phyloP scores from a whole-genome alignment of 23 tunicate species.

The Styela clava region DNA sequence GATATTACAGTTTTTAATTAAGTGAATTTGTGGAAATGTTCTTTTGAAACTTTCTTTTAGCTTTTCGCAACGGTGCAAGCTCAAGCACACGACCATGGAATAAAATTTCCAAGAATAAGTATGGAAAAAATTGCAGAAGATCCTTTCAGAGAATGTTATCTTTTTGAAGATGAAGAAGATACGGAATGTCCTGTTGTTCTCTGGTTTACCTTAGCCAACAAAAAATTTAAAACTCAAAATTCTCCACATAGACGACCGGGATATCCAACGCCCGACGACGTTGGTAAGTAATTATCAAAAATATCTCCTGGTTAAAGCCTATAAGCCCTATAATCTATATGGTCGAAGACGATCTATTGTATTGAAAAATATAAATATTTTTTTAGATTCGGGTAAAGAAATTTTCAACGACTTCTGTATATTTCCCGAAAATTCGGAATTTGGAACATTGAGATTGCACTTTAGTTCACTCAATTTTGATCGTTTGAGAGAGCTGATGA shows the following conservation, averaged over 20 bases:
- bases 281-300: too few relatives aligned
- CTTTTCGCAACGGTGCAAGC: constrained; percentile 16
- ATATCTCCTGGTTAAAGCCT: too few relatives aligned
- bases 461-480: constrained; percentile 8
- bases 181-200: constrained; percentile 22
- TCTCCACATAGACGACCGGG: background rate
- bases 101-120: constrained; percentile 23
- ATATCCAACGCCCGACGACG: background rate
- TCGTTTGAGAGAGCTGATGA: constrained; percentile 15
- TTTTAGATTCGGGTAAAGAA: background rate
- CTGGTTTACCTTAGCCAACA: constrained; percentile 31
- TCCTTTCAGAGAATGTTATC: constrained; percentile 20
- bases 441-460: constrained; percentile 6
- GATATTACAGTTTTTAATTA: too few relatives aligned
- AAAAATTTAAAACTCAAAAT: background rate
- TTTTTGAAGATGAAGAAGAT: constrained; percentile 28
- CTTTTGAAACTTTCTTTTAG: too few relatives aligned
- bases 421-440: constrained; percentile 21
- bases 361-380: too few relatives aligned
- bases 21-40: too few relatives aligned
- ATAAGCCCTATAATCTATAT: too few relatives aligned
- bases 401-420: constrained; percentile 18
- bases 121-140: constrained; percentile 28
- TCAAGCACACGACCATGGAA: constrained; percentile 25
- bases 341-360: too few relatives aligned